Base-by-base conservation (phyloP, 2,113 vertebrate genomes). In the Epinephelus fuscoguttatus region DNA sequence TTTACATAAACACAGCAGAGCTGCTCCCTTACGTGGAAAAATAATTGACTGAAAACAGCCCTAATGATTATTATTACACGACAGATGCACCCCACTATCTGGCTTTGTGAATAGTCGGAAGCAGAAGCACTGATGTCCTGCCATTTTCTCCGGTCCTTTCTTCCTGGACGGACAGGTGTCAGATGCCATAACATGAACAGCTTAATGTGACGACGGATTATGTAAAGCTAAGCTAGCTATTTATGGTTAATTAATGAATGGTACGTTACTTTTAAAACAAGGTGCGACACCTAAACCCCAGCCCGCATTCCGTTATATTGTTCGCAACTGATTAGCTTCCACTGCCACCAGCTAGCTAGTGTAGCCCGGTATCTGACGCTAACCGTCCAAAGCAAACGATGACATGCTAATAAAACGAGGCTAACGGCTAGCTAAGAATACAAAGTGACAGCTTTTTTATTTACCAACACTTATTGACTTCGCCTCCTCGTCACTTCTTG, bases 151-250 rank as follows among this genome's bases (percentile, higher is more conserved):
- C 64, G 1, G 25, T 8, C 37, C 69, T 23, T 71, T 61, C 18
- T n/a, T 33, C 30, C 30, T 33, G 45, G 49, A 70, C 83, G 37
- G 62, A 88, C 82, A 90, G 81, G 71, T 88, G 84, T 77, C 42
- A 45, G n/a, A n/a, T 45, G 42, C 42, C 42, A 45, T 45, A 12
- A 45, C 74, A 10, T 4, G 15, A 60, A 27, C 23, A 42, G 18
- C 61, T 67, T 25, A 18, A 19, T 30, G 11, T 61, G 1, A 57
- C n/a, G 8, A 3, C 4, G 1, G 8, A 13, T 23, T 4, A 40
- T 45, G 10, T 4, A 14, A 27, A 64, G 1, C 9, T 18, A 57
- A 78, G 45, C 11, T 13, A 53, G 4, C 7, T 67, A 17, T 19
- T 49, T 21, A 7, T 8, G 3, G 33, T 3, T 49, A 8, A 70